These are phyloP conservation scores for Unio pictorum DNA, from an alignment of 2,888 invertebrate genomes.

Conservation along the genomic window DNA sequence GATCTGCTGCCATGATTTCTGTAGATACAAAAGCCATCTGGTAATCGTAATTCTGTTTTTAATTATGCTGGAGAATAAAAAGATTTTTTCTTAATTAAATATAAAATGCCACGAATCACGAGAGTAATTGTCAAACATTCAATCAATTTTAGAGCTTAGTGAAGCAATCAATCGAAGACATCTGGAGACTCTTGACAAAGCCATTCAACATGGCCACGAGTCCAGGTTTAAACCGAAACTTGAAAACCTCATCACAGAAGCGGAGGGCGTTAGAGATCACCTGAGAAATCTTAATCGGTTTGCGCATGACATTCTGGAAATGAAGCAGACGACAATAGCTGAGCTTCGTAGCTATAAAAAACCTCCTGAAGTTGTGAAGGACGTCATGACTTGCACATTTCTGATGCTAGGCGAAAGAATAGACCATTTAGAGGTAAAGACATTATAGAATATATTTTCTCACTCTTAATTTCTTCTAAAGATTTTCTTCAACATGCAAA, in stretches of 20 bases:
- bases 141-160: slow-evolving; percentile 23
- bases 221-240: slow-evolving; percentile 31
- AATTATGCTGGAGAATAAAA: too few relatives aligned
- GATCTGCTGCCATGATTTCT: too few relatives aligned
- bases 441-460: too few relatives aligned
- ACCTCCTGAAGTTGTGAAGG: slow-evolving; percentile 29
- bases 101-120: too few relatives aligned
- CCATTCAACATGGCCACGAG: slow-evolving; percentile 27
- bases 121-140: too few relatives aligned
- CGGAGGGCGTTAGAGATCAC: slow-evolving; percentile 40
- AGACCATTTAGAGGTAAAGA: slow-evolving; percentile 23
- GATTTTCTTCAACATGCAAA: too few relatives aligned
- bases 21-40: too few relatives aligned
- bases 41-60: too few relatives aligned
- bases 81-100: too few relatives aligned
- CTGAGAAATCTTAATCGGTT: slow-evolving; percentile 35
- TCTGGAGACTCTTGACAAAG: slow-evolving; percentile 32
- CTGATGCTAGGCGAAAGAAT: slow-evolving; percentile 37
- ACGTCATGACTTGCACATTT: slow-evolving; percentile 43
- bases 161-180: slow-evolving; percentile 40
- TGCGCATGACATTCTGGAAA: slow-evolving; percentile 43
- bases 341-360: slow-evolving; percentile 42
- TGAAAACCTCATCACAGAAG: slow-evolving; percentile 31
- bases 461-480: too few relatives aligned
- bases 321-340: slow-evolving; percentile 46